These are phyloP conservation scores for Trigoniulus corallinus DNA, from an alignment of 1,140 invertebrate species.

Conservation along the genomic window DNA sequence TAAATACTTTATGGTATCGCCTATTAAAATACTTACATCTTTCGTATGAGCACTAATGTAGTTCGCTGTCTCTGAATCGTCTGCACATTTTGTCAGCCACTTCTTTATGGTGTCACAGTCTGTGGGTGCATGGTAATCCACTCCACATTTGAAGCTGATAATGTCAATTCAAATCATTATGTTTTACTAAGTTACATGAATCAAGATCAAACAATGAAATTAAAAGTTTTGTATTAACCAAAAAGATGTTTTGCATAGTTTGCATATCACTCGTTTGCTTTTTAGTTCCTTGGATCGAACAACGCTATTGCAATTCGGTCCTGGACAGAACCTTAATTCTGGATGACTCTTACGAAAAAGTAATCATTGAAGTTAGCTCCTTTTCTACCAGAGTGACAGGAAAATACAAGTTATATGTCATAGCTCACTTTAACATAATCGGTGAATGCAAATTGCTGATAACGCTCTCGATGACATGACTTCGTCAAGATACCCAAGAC, in stretches of 20 bases:
- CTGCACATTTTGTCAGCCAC: constrained; percentile 97
- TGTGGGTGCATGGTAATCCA: constrained; percentile 92
- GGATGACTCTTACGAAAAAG: constrained; percentile 26
- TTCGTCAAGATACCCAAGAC: constrained; percentile 66
- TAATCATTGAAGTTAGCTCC: neutral
- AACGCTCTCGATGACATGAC: constrained; percentile 66
- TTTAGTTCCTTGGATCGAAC: constrained; percentile 54
- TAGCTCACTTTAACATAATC: constrained; percentile 68
- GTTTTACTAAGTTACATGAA: neutral
- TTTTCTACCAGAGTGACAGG: too few relatives aligned
- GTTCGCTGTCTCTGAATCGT: constrained; percentile 98
- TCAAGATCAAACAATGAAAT: constrained; percentile 14
- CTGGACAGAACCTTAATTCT: constrained; percentile 66
- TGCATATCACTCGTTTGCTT: constrained; percentile 64
- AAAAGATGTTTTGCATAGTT: constrained; percentile 56
- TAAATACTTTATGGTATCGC: constrained; percentile 2
- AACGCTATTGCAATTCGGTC: constrained; percentile 83
- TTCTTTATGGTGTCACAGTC: constrained; percentile 90
- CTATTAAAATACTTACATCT: constrained; percentile 38
- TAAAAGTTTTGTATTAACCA: constrained; percentile 38
- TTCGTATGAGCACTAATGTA: constrained; percentile 98
- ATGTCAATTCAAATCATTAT: too few relatives aligned
- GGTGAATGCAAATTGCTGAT: constrained; percentile 85
- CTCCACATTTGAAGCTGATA: constrained; percentile 27
- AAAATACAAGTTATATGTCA: too few relatives aligned